phyloP scores from a whole-genome alignment of 2,888 invertebrate species.

The Phragmatobia fuliginosa region DNA sequence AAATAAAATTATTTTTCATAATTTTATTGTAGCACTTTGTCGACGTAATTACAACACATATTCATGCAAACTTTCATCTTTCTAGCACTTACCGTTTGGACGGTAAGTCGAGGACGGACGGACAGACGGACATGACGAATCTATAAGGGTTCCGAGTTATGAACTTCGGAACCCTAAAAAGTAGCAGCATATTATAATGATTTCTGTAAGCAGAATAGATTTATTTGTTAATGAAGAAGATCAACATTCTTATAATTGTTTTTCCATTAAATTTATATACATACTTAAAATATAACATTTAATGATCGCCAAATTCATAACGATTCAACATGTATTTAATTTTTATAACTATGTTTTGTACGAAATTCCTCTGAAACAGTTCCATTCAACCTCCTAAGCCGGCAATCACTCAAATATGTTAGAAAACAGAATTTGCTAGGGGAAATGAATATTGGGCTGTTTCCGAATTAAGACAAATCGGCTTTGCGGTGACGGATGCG shows the following conservation, averaged over 20 bases:
- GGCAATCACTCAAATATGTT: slow-evolving; percentile 59
- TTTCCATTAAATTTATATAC: too few relatives aligned
- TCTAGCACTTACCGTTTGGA: too few relatives aligned
- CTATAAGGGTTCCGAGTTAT: too few relatives aligned
- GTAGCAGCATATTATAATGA: too few relatives aligned
- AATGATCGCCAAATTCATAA: background rate
- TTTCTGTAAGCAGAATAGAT: too few relatives aligned
- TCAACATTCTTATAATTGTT: background rate
- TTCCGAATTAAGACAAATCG: slow-evolving; percentile 68
- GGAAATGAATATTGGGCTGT: slow-evolving; percentile 63
- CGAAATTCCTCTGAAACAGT: slow-evolving; percentile 33
- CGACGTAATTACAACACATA: too few relatives aligned
- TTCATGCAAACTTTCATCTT: too few relatives aligned
- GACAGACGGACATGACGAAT: too few relatives aligned
- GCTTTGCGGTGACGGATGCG: slow-evolving; percentile 56
- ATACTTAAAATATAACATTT: background rate
- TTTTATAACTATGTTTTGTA: slow-evolving; percentile 27
- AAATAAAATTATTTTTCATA: too few relatives aligned
- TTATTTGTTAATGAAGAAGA: background rate
- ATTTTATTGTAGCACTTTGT: too few relatives aligned
- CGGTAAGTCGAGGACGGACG: too few relatives aligned
- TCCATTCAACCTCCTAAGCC: slow-evolving; percentile 40
- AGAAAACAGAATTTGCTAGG: slow-evolving; percentile 59
- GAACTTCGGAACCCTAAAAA: too few relatives aligned
- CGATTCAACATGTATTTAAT: slow-evolving; percentile 9